Evolutionary conservation across 2,113 vertebrate species (phyloP).

Genomic region (Arenaria interpres): DNA sequence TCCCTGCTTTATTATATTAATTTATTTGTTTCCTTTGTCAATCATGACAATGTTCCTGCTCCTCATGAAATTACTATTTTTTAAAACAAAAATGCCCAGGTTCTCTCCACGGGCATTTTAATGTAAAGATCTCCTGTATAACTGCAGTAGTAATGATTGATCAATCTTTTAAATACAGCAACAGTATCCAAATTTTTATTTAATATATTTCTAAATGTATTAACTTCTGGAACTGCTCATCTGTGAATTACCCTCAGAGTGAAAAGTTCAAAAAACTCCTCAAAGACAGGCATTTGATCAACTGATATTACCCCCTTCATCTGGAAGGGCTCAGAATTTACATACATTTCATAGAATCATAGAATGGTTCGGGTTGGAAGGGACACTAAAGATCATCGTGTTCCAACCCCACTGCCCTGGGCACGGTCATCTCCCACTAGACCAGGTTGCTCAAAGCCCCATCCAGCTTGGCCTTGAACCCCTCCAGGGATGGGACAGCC

Average conservation of each 20-base stretch:
- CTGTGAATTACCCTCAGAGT: not conserved
- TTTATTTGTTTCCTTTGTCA: not conserved
- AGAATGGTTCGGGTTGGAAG: too few species aligned
- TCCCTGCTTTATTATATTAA: not conserved
- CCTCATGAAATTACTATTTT: not conserved
- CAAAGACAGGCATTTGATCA: not conserved
- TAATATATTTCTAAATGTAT: not conserved
- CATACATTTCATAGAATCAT: not conserved
- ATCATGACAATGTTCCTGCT: not conserved
- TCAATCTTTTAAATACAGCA: not conserved
- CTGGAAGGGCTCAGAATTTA: not conserved
- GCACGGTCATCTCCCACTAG: too few species aligned
- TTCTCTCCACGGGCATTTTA: not conserved
- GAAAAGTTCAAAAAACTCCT: not conserved
- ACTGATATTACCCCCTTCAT: not conserved
- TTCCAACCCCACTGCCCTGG: too few species aligned
- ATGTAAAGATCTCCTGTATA: not conserved
- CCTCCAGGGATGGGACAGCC: too few species aligned
- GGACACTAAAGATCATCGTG: too few species aligned
- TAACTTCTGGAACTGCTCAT: not conserved
- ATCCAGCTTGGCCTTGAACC: too few species aligned
- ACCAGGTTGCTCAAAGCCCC: too few species aligned
- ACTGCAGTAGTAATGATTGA: not conserved
- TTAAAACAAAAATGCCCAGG: not conserved
- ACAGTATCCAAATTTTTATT: not conserved